A percentile compares a stretch with the other conserved stretches of the same genome.
Evolutionary conservation across 2,113 vertebrate species (phyloP).

Genomic region (Hepsetus odoe): DNA sequence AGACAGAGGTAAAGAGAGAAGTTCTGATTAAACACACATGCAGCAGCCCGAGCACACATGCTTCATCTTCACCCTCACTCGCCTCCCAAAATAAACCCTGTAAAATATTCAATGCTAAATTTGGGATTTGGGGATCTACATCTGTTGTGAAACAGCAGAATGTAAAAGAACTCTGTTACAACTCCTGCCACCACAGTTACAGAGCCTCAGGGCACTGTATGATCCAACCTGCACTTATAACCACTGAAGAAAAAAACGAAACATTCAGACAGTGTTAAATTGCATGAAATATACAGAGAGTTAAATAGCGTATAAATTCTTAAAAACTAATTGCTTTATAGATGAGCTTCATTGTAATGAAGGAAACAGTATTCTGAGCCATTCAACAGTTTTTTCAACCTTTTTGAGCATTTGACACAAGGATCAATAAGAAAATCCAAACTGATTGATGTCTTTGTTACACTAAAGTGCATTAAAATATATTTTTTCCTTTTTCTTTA

Average conservation of each 20-base stretch:
- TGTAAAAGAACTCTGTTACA: slow-evolving; percentile 23
- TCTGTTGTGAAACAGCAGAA: slow-evolving; percentile 27
- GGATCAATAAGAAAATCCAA: no score
- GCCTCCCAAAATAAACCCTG: slow-evolving; percentile 25
- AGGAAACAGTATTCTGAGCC: neutral
- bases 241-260: neutral
- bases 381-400: neutral
- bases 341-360: neutral
- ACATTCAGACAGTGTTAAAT: neutral
- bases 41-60: neutral
- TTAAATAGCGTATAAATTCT: neutral
- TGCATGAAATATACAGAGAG: neutral
- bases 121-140: slow-evolving; percentile 16
- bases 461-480: no score
- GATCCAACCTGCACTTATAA: neutral
- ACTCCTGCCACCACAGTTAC: neutral
- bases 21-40: slow-evolving; percentile 1
- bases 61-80: neutral
- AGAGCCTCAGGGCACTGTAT: neutral
- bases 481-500: no score
- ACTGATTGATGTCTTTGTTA: no score
- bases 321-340: neutral
- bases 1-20: slow-evolving; percentile 15
- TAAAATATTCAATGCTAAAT: slow-evolving; percentile 34
- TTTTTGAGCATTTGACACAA: neutral